Evolutionary conservation across 1,140 invertebrate genomes (phyloP), one percentile per base, ranked within the genome.

Genomic region (Drosophila mauritiana): DNA sequence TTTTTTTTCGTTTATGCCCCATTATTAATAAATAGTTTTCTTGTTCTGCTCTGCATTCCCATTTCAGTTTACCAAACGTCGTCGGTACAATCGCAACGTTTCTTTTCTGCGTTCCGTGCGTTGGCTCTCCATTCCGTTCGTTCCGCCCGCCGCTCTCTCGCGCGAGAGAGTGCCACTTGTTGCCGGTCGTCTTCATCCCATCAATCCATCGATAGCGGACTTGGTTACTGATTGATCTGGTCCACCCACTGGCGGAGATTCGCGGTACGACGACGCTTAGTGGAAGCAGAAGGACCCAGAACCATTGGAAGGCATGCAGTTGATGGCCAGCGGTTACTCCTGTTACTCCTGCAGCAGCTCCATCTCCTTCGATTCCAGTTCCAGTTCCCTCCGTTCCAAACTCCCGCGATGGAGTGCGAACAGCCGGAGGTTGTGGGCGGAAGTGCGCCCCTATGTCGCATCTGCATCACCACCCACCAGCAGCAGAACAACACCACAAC

Each of bases 11-110:
- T 70, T 78, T 65, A 75, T 73, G 69, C 75, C 73, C 73, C 80
- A 89, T 89, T 88, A 89, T 88, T 89, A 89, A 89, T 85, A 89
- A 89, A 88, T 89, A 89, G 84, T 89, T 80, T 72, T 89, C 84
- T 89, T 89, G 76, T 88, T 88, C 64, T 68, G 64, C 83, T 88
- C 70, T 88, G 54, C 78, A 78, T 88, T 88, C 75, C 72, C 81
- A 57, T 88, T 88, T 88, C 84, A 89, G 84, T 89, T 80, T 65
- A 63, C 77, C 64, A 68, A 65, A 56, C 59, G 59, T 63, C 59
- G 59, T 63, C 54, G 59, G 54, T 63, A 56, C 17, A 63, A 65
- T 48, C 64, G 46, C 61, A 68, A 68, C 61, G 64, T 68, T 70
- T 40, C 62, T 20, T 51, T 34, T n/a, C 54, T 62, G 55, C 27